phyloP scores from a whole-genome alignment of 1,140 invertebrate genomes.

The Aphaenogaster rudis region DNA sequence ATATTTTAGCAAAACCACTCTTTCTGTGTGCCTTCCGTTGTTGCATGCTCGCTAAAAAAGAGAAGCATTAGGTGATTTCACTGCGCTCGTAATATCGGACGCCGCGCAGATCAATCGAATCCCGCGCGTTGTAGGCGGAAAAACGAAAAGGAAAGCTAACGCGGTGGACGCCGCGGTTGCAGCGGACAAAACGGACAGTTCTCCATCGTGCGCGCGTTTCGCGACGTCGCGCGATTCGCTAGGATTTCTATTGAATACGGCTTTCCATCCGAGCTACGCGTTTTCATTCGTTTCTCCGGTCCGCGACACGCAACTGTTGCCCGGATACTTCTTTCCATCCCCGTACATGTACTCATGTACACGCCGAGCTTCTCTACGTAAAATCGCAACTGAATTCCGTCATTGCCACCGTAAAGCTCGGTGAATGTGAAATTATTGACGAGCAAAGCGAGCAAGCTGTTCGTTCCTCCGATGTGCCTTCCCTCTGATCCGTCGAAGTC shows the following conservation, averaged over 20 bases:
- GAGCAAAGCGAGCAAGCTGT: not conserved
- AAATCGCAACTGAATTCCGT: slow-evolving; percentile 36
- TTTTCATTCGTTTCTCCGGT: slow-evolving; percentile 40
- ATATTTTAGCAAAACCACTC: too few relatives aligned
- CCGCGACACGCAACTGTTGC: slow-evolving; percentile 4
- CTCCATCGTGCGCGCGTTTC: slow-evolving; percentile 33
- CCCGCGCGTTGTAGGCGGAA: not conserved
- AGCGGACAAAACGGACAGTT: not conserved
- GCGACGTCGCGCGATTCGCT: slow-evolving; percentile 20
- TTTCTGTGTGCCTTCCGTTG: not conserved
- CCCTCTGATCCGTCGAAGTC: not conserved
- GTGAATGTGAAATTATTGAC: slow-evolving; percentile 49
- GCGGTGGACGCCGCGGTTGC: not conserved
- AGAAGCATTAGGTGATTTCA: not conserved
- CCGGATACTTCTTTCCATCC: slow-evolving; percentile 35
- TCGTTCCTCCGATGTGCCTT: not conserved
- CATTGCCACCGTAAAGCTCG: not conserved
- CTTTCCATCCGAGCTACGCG: slow-evolving; percentile 26
- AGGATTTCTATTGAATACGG: slow-evolving; percentile 59
- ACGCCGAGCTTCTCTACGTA: not conserved
- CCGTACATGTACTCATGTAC: not conserved
- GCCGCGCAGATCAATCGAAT: slow-evolving; percentile 16
- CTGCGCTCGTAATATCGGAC: slow-evolving; percentile 26
- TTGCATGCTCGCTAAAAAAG: not conserved
- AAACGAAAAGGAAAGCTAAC: slow-evolving; percentile 35